phyloP scores from a whole-genome alignment of 2,113 vertebrate genomes.

The Sapayoa aenigma region DNA sequence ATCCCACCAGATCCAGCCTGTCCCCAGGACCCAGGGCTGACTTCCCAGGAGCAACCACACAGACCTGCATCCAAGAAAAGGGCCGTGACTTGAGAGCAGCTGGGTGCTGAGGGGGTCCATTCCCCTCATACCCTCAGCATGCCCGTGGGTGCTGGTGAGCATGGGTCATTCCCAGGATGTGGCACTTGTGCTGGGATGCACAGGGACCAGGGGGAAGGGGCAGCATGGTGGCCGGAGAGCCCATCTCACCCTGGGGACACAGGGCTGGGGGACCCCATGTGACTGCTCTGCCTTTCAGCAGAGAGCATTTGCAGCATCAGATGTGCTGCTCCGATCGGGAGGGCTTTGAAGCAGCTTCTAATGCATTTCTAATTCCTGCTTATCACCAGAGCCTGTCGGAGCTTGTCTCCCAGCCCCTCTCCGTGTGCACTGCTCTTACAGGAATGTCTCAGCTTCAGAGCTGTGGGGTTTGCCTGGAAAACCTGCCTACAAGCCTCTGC shows the following conservation, averaged over 20 bases:
- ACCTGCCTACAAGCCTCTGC: not conserved
- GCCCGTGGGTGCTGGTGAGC: rapidly evolving
- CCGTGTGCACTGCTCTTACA: not conserved
- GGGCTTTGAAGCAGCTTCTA: constrained; percentile 33
- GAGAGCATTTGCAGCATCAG: not conserved
- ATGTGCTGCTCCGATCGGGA: not conserved
- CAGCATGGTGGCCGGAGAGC: not conserved
- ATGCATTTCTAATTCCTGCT: constrained; percentile 68
- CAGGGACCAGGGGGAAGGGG: not conserved
- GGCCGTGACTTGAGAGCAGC: not conserved
- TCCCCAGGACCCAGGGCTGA: not conserved
- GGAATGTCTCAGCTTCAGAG: not conserved
- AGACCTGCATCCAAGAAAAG: not conserved
- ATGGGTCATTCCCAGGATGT: rapidly evolving
- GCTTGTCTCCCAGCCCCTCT: constrained; percentile 28
- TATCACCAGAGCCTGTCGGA: constrained; percentile 25
- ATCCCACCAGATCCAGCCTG: not conserved
- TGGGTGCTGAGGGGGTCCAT: not conserved
- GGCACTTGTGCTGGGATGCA: rapidly evolving
- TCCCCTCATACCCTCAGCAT: not conserved
- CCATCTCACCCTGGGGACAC: not conserved
- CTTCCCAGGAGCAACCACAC: not conserved
- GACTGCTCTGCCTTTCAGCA: not conserved
- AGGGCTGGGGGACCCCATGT: not conserved
- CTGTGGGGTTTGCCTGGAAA: not conserved